Base-by-base conservation (phyloP, 2,113 vertebrate genomes). In the Todiramphus chloris region DNA sequence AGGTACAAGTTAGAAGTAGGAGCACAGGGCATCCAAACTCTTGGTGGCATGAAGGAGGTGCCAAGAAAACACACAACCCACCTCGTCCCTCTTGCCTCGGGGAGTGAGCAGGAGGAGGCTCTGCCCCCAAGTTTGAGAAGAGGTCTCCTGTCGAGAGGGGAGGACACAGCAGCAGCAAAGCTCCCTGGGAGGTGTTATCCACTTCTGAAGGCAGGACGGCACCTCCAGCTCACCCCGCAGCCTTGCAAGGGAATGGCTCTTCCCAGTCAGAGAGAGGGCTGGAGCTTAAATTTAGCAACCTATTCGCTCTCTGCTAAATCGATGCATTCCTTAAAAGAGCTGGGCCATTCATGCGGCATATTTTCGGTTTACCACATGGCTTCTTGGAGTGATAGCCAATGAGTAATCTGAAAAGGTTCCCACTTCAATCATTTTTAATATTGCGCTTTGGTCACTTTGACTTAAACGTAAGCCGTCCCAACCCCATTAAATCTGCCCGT, bases 321-420 rank as follows among this genome's bases (percentile, higher is more conserved):
- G 23, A 63, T 70, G 66, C 94, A 90, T 97, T 97, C 96, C 95
- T 96, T 50, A 67, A 58, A 66, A 87, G 88, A 97, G 87, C 77
- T 41, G 83, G 94, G 90, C 90, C 75, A 58, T 95, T 87, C 85
- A 72, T 59, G 62, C 70, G 17, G 85, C 94, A 93, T 94, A 96
- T 64, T 96, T 97, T 91, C 20, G 96, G 96, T 95, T 97, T 90
- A 96, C 96, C 96, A 88, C 96, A 96, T 48, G 87, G 90, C 67
- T 94, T 83, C 89, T 93, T 77, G 92, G 93, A 93, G 86, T n/a
- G 58, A 68, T 90, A 69, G 86, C 85, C 79, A 84, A 30, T 70
- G 84, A 93, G 88, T 78, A 89, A 94, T 84, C 92, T 87, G 84
- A 81, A 88, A 82, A 78, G 74, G 80, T 89, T 91, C 92, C 96